These are phyloP conservation scores for Chrysoperla carnea DNA, from an alignment of 1,140 invertebrate genomes.

Conservation along the genomic window DNA sequence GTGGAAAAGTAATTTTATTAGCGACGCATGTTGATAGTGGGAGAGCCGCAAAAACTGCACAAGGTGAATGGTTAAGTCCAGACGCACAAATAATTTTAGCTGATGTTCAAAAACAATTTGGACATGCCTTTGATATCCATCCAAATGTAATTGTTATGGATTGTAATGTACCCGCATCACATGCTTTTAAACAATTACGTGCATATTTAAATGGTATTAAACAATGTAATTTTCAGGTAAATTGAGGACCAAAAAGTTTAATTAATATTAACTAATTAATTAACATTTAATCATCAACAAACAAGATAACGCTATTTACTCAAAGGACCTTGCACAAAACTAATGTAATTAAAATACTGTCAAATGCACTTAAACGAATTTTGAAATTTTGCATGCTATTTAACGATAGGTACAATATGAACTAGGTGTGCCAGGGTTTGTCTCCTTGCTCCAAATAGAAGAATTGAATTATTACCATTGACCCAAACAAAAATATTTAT, in stretches of 20 bases:
- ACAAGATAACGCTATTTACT: too few relatives aligned
- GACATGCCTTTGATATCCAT: slow-evolving; percentile 17
- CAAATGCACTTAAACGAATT: too few relatives aligned
- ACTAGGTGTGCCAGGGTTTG: too few relatives aligned
- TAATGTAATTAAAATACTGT: too few relatives aligned
- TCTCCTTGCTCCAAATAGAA: too few relatives aligned
- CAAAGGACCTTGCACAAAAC: too few relatives aligned
- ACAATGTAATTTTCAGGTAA: slow-evolving; percentile 17
- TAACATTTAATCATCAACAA: too few relatives aligned
- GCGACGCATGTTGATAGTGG: slow-evolving; percentile 46
- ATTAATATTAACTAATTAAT: not conserved
- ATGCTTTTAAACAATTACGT: slow-evolving; percentile 20
- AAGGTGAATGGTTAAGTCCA: slow-evolving; percentile 36
- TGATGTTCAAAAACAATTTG: slow-evolving; percentile 20
- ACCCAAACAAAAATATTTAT: too few relatives aligned
- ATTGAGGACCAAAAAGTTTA: not conserved
- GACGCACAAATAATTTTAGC: slow-evolving; percentile 35
- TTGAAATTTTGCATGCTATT: too few relatives aligned
- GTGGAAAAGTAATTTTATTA: slow-evolving; percentile 41
- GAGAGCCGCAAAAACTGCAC: slow-evolving; percentile 28
- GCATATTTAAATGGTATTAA: slow-evolving; percentile 13
- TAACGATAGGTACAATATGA: too few relatives aligned
- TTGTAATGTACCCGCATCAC: slow-evolving; percentile 34
- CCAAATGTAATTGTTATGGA: slow-evolving; percentile 36
- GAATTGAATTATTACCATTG: too few relatives aligned